Percentiles rank a stretch among this genome's conserved stretches.
phyloP scores from a whole-genome alignment of 2,888 invertebrate genomes.

The Bhutanitis thaidina region DNA sequence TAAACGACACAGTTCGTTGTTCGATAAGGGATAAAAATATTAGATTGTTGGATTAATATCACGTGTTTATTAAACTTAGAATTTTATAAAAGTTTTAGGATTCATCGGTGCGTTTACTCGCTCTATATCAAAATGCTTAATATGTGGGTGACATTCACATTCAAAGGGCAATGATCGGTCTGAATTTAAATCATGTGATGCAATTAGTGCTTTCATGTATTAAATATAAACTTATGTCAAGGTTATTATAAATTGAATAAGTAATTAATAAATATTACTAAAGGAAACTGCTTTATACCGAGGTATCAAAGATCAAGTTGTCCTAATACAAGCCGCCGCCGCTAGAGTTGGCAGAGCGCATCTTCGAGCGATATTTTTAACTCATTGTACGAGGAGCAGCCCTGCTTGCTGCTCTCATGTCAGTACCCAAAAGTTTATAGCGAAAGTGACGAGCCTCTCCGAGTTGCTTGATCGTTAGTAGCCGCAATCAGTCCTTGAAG shows the following conservation, averaged over 20 bases:
- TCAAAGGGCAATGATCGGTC: constrained; percentile 30
- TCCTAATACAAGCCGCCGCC: constrained; percentile 57
- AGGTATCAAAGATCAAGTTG: constrained; percentile 69
- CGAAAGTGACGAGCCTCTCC: constrained; percentile 65
- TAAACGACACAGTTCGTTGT: constrained; percentile 23
- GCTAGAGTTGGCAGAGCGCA: constrained; percentile 74
- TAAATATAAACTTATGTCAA: constrained; percentile 22
- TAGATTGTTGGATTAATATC: no score
- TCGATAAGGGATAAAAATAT: constrained; percentile 22
- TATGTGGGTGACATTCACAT: constrained; percentile 26
- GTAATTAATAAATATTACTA: no score
- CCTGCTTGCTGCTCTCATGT: constrained; percentile 66
- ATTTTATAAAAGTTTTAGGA: no score
- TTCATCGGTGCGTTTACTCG: no score
- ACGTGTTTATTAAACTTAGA: no score
- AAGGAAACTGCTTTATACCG: constrained; percentile 37
- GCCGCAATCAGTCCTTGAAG: constrained; percentile 31
- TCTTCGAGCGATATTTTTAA: constrained; percentile 78
- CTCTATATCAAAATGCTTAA: not conserved
- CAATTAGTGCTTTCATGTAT: constrained; percentile 13
- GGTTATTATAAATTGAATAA: constrained; percentile 16
- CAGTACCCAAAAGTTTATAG: constrained; percentile 55
- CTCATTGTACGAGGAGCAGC: constrained; percentile 74
- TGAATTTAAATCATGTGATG: constrained; percentile 11
- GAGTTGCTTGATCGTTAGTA: constrained; percentile 24